Evolutionary conservation across 2,113 vertebrate species (phyloP).

Genomic region (Nyctibius bracteatus): DNA sequence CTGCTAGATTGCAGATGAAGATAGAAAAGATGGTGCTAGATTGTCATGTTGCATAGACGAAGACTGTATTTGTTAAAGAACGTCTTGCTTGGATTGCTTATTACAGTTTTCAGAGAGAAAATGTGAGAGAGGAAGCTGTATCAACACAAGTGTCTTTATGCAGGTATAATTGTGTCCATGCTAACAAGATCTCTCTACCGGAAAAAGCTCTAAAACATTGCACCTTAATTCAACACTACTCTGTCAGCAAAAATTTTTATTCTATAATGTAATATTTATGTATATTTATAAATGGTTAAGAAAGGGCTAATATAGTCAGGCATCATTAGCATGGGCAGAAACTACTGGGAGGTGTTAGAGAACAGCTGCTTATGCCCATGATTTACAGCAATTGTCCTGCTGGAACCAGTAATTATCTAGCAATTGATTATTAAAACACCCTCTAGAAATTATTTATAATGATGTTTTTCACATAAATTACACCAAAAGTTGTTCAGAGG

Average conservation of each 20-base stretch:
- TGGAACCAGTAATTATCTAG: slow-evolving; percentile 35
- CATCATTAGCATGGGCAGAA: slow-evolving; percentile 13
- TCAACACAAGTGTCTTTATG: not conserved
- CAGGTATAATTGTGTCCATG: not conserved
- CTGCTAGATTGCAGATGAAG: no score
- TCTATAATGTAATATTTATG: slow-evolving; percentile 32
- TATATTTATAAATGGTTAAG: slow-evolving; percentile 29
- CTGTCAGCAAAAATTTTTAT: not conserved
- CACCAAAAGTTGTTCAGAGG: not conserved
- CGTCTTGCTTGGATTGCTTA: not conserved
- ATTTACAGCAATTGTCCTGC: slow-evolving; percentile 32
- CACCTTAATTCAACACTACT: not conserved
- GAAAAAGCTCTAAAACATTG: not conserved
- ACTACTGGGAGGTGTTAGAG: not conserved
- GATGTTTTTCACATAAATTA: not conserved
- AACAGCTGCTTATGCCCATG: not conserved
- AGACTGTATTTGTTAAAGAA: not conserved
- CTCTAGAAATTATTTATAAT: slow-evolving; percentile 25
- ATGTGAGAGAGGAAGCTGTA: not conserved
- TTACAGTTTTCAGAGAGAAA: not conserved
- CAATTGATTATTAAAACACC: slow-evolving; percentile 23
- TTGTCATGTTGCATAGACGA: not conserved
- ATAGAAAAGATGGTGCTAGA: no score
- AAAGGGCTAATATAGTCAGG: slow-evolving; percentile 10
- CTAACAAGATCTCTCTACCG: not conserved